These are phyloP conservation scores for Laodelphax striatellus DNA, from an alignment of 1,140 invertebrate species.

Conservation along the genomic window DNA sequence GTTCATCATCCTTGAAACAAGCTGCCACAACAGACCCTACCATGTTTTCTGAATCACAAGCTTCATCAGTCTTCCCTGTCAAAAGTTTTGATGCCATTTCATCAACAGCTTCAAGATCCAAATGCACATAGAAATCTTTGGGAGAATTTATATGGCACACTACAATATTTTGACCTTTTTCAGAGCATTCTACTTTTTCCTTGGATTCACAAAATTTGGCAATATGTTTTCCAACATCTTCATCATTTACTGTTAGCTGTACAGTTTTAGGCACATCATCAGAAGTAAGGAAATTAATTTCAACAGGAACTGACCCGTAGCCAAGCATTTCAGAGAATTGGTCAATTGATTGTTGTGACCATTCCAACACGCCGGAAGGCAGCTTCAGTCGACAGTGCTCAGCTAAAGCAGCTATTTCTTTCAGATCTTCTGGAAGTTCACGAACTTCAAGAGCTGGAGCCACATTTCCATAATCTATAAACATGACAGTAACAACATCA, in stretches of 20 bases:
- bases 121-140: background rate
- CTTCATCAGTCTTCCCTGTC: background rate
- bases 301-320: background rate
- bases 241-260: background rate
- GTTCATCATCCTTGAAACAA: slow-evolving; percentile 53
- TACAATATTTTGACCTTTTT: background rate
- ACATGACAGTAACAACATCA: slow-evolving; percentile 34
- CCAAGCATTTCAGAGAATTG: background rate
- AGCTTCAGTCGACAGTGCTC: background rate
- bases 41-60: background rate
- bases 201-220: background rate
- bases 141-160: background rate
- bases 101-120: background rate
- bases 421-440: slow-evolving; percentile 30
- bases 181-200: background rate
- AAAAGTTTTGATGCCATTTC: background rate
- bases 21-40: slow-evolving; percentile 34
- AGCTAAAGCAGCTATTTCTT: slow-evolving; percentile 28
- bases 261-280: background rate
- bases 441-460: slow-evolving; percentile 28
- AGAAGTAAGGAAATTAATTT: background rate
- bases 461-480: slow-evolving; percentile 46
- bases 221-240: background rate
- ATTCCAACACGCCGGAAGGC: background rate
- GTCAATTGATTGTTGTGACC: background rate